Percentiles rank a stretch among this genome's conserved stretches.
phyloP scores from a whole-genome alignment of 1,140 invertebrate species.

The Zaprionus ghesquierei region DNA sequence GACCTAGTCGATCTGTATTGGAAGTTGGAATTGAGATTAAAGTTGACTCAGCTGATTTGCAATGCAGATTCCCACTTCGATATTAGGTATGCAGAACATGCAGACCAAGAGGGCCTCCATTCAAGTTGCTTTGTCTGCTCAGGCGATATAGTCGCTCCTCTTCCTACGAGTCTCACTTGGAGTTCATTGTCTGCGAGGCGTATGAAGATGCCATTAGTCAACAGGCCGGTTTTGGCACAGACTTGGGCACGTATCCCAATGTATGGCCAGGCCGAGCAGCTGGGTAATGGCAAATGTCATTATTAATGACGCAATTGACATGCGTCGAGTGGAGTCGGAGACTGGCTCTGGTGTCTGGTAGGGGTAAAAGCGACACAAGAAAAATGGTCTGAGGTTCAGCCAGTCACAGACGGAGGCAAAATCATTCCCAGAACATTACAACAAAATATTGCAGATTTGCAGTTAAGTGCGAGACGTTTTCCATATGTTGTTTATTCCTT shows the following conservation, averaged over 20 bases:
- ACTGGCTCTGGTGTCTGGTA: background rate
- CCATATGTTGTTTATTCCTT: background rate
- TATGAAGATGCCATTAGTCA: conserved; percentile 62
- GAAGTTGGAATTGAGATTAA: background rate
- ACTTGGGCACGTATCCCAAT: conserved; percentile 53
- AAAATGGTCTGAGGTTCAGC: conserved; percentile 21
- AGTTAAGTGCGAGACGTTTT: background rate
- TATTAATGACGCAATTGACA: conserved; percentile 77
- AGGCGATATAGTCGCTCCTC: background rate
- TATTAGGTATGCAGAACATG: background rate
- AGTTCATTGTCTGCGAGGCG: conserved; percentile 59
- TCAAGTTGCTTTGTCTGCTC: conserved; percentile 8
- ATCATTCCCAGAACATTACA: conserved; percentile 10
- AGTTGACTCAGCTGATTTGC: conserved; percentile 20
- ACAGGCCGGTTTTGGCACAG: conserved; percentile 15
- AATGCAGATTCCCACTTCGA: conserved; percentile 43
- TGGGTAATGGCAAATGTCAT: conserved; percentile 52
- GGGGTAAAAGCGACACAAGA: background rate
- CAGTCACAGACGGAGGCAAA: background rate
- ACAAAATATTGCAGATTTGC: conserved; percentile 24
- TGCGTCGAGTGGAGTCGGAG: conserved; percentile 25
- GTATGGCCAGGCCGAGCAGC: conserved; percentile 41
- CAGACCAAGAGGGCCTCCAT: conserved; percentile 28
- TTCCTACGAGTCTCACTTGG: conserved; percentile 1
- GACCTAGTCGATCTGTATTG: background rate